Conservation (phyloP, 2,888 invertebrate genomes). For the Encarsia formosa region DNA sequence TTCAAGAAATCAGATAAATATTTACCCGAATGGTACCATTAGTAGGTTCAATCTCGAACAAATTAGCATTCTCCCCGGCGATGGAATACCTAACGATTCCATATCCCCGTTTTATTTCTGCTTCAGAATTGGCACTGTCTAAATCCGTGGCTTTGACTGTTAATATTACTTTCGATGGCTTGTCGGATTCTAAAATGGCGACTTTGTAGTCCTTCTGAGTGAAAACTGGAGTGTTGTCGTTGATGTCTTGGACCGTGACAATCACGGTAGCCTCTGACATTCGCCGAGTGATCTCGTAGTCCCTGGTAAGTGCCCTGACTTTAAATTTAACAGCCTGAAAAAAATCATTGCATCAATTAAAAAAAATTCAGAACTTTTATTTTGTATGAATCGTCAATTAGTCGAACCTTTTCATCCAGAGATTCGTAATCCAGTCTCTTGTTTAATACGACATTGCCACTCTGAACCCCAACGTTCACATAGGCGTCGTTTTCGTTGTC, state of each 20-base stretch:
- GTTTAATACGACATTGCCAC: constrained; percentile 71
- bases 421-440: constrained; percentile 75
- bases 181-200: constrained; percentile 66
- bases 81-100: constrained; percentile 69
- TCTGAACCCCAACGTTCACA: constrained; percentile 56
- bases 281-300: constrained; percentile 51
- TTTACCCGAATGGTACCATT: constrained; percentile 65
- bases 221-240: constrained; percentile 75
- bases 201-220: constrained; percentile 66
- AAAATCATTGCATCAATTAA: neutral
- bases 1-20: constrained; percentile 1
- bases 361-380: constrained; percentile 24
- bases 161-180: constrained; percentile 63
- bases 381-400: neutral
- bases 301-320: constrained; percentile 51
- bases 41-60: constrained; percentile 67
- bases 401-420: constrained; percentile 56
- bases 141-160: constrained; percentile 69
- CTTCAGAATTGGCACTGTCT: constrained; percentile 61
- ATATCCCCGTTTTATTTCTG: constrained; percentile 56
- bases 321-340: constrained; percentile 50
- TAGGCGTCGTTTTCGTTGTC: constrained; percentile 43
- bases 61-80: constrained; percentile 68
- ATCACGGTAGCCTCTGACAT: constrained; percentile 66
- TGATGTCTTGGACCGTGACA: constrained; percentile 69